A percentile compares a stretch with the other conserved stretches of the same genome.
These are phyloP conservation scores for Muraenolepis orangiensis DNA, from an alignment of 2,797 vertebrate species.

Conservation along the genomic window DNA sequence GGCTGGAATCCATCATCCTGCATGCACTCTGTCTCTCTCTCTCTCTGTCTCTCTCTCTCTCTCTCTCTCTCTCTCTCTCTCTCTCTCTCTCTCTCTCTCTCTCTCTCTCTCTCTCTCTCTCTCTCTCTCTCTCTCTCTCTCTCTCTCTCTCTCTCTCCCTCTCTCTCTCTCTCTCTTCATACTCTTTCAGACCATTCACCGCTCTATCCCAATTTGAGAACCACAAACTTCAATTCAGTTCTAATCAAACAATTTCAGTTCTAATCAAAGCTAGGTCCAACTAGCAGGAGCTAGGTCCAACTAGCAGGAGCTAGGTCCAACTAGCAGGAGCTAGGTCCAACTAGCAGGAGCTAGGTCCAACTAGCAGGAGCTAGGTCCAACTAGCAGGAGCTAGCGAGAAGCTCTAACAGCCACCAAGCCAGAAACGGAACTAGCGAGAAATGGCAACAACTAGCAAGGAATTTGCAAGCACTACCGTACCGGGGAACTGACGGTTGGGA, in stretches of 20 bases:
- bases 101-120: not conserved
- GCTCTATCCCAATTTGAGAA: not conserved
- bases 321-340: not conserved
- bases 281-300: too few relatives aligned
- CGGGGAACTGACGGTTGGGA: constrained; percentile 10
- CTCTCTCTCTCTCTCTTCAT: too few relatives aligned
- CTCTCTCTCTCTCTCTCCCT: not conserved
- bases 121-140: not conserved
- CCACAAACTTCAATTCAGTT: too few relatives aligned
- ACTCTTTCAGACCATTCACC: not conserved
- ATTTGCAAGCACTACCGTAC: not conserved
- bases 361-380: too few relatives aligned
- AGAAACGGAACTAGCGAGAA: not conserved
- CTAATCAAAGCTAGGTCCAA: too few relatives aligned
- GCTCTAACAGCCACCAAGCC: not conserved
- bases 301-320: too few relatives aligned
- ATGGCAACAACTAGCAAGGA: not conserved
- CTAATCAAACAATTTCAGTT: too few relatives aligned
- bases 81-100: constrained; percentile 1
- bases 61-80: not conserved
- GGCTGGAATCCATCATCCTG: constrained; percentile 28
- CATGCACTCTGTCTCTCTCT: not conserved
- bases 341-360: too few relatives aligned
- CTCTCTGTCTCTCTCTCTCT: not conserved
- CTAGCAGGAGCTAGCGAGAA: not conserved